Conservation (phyloP, 2,888 invertebrate species). For the Eudasyphora cyanicolor region DNA sequence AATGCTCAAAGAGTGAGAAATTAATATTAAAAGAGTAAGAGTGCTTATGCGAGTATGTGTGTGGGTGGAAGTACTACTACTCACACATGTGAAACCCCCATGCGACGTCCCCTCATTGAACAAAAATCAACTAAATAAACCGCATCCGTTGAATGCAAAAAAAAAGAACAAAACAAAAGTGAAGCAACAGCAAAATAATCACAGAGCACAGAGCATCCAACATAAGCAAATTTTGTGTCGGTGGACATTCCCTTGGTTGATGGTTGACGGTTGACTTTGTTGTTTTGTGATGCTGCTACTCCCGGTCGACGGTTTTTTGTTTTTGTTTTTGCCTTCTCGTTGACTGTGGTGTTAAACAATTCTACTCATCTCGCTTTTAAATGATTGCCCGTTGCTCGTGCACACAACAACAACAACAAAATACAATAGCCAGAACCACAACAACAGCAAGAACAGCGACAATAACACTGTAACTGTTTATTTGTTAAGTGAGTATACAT, state of each 20-base stretch:
- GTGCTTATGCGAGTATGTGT: no score
- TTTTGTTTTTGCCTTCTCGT: background rate
- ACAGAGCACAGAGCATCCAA: conserved; percentile 32
- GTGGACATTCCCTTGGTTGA: conserved; percentile 32
- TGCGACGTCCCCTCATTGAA: no score
- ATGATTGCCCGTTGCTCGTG: background rate
- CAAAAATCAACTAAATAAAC: conserved; percentile 50
- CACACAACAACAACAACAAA: background rate
- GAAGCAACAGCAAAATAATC: conserved; percentile 25
- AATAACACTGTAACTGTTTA: conserved; percentile 11
- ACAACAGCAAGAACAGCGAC: conserved; percentile 9
- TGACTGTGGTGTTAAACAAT: conserved; percentile 22
- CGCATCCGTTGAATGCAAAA: conserved; percentile 65
- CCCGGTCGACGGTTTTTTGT: background rate
- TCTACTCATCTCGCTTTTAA: conserved; percentile 18
- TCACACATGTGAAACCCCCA: background rate
- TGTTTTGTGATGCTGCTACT: background rate
- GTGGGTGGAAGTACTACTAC: background rate
- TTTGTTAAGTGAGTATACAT: conserved; percentile 24
- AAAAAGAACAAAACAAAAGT: conserved; percentile 27
- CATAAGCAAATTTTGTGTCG: conserved; percentile 23
- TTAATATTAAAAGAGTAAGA: no score
- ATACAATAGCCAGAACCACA: background rate
- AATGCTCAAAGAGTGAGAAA: background rate
- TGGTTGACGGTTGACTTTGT: conserved; percentile 55